Base-by-base conservation (phyloP, 2,888 invertebrate species). In the Gisinianus flammeolus region DNA sequence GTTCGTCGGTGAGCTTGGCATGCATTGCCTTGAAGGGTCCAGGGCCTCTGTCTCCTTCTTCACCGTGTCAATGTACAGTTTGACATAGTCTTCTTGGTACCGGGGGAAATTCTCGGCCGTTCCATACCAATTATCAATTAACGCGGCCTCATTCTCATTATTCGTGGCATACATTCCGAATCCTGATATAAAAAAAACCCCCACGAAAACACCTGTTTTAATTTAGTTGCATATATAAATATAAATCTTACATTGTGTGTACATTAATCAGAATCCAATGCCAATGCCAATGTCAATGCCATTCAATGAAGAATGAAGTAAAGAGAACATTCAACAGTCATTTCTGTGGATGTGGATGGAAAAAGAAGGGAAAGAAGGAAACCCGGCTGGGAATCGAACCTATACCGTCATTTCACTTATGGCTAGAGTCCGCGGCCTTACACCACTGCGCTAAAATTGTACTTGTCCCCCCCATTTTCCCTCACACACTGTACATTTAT, bases 1-100 rank as follows among this genome's bases (percentile, higher is more conserved):
- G 87, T 97, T 96, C 0, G 94, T 93, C 0, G 99, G 99, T 86
- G 97, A 97, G 0, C 98, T 98, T 0, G 93, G 90, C 6, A 97
- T 86, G 86, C 92, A 96, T 0, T 91, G 89, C 80, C 94, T 88
- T 0, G 89, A 89, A 0, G 89, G 87, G 85, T 94, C 94, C 54
- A 91, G 86, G 12, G 87, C 86, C 31, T 89, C 86, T 0, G 94
- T 90, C 52, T 92, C 90, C 1, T 89, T 89, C 85, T 90, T 90
- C 1, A 97, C 91, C 0, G 92, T 92, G 62, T 92, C 89, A 0
- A 94, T 92, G 86, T 98, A 98, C 0, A 99, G 89, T 85, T 91
- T 91, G 0, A 94, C 87, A 85, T 96, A 98, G 86, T 97, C 96
- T 0, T 87, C 85, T 85, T 91, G 91, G 85, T 93, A 94, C 73